Base-by-base conservation (phyloP, 2,113 vertebrate species). In the Larimichthys polyactis region DNA sequence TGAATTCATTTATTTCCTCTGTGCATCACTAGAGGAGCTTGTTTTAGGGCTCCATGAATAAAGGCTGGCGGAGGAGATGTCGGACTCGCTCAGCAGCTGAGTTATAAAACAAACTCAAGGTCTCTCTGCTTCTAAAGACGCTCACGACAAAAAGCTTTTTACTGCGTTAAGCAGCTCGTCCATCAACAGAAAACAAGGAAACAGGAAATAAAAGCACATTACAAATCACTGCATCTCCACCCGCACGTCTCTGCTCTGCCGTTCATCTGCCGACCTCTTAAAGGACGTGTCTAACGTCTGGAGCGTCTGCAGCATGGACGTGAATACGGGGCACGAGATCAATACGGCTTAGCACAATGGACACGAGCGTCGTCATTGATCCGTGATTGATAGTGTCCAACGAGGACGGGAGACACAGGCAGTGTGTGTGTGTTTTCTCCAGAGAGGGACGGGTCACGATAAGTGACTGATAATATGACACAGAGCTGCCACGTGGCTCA, bases 311-410 rank as follows among this genome's bases (percentile, higher is more conserved):
- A 64, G 57, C 24, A 15, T 7, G 32, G 57, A 74, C 78, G n/a
- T 36, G 68, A 73, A 69, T 17, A 64, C 58, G 2, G 22, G 52
- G 0, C 36, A 12, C 1, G 3, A 2, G 52, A 80, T 83, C 87
- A 48, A 86, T 86, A 27, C 0, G 43, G 68, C 71, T 71, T 27
- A 72, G 67, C 32, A 64, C 55, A 63, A 79, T 15, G 58, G 40
- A 80, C 83, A 22, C 63, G 51, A 2, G 15, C 10, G n/a, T 75
- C 65, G 29, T 55, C 67, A 84, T 65, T 49, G 81, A 89, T 62
- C 5, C 40, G 32, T 79, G 78, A 86, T 71, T 78, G 83, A 83
- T 68, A 55, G 54, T 24, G 46, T 27, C 43, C 40, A 58, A 29
- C 1, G 16, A 72, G 73, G 58, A 67, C 3, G 7, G 24, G 32